phyloP scores from a whole-genome alignment of 53 echinoderm and acorn worm genomes.

The Arbacia lixula region DNA sequence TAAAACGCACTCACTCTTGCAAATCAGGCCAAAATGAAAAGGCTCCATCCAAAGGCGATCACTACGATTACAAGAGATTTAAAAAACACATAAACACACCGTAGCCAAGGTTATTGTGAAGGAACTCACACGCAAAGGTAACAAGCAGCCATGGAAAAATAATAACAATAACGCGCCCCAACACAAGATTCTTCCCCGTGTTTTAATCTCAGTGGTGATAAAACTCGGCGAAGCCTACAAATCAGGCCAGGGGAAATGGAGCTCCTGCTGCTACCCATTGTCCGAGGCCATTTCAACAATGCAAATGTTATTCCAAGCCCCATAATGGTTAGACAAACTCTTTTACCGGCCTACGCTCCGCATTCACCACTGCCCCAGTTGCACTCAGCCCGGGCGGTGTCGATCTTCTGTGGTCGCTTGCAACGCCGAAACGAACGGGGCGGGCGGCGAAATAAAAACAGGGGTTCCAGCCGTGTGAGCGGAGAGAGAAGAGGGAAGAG shows the following conservation, averaged over 20 bases:
- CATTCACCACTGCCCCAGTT: slow-evolving; percentile 5
- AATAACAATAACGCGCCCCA: background rate
- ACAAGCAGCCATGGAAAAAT: background rate
- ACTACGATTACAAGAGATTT: background rate
- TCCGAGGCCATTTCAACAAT: slow-evolving; percentile 39
- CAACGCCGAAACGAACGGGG: no score
- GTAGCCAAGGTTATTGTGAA: background rate
- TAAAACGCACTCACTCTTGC: slow-evolving; percentile 5
- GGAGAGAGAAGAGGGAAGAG: no score
- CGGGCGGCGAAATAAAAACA: no score
- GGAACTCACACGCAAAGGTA: background rate
- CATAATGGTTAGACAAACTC: slow-evolving; percentile 33
- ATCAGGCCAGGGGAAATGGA: slow-evolving; percentile 18
- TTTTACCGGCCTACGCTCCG: background rate
- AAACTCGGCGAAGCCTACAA: slow-evolving; percentile 21
- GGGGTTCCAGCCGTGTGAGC: no score
- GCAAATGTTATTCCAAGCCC: slow-evolving; percentile 38
- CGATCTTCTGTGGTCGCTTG: background rate
- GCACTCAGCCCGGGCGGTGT: background rate
- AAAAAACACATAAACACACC: slow-evolving; percentile 26
- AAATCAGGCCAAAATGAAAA: slow-evolving; percentile 8
- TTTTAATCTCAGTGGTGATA: slow-evolving; percentile 5
- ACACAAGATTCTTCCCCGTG: slow-evolving; percentile 1
- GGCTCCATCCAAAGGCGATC: background rate
- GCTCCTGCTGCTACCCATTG: slow-evolving; percentile 18